Evolutionary conservation across 2,113 vertebrate species (phyloP).

Genomic region (Tympanuchus pallidicinctus): DNA sequence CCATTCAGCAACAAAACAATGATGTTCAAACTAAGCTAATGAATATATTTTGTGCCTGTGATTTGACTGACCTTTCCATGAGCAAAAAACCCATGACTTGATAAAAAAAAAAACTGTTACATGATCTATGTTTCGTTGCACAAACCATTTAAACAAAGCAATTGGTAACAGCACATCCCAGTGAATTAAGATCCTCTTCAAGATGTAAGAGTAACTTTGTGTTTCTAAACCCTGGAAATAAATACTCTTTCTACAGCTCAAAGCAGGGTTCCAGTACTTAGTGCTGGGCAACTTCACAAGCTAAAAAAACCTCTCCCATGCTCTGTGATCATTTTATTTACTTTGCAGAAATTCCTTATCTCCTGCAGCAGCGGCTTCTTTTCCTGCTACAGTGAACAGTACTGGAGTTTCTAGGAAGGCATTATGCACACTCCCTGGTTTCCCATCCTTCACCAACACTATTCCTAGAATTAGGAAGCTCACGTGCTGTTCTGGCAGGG

Average conservation of each 20-base stretch:
- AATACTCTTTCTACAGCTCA: neutral
- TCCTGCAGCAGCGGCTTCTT: neutral
- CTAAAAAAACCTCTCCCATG: neutral
- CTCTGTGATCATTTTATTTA: neutral
- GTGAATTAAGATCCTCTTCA: neutral
- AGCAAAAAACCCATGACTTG: neutral
- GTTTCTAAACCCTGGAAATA: neutral
- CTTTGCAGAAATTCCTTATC: conserved; percentile 37
- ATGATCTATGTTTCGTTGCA: neutral
- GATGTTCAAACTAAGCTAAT: neutral
- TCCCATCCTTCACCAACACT: conserved; percentile 6
- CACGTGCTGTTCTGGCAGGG: neutral
- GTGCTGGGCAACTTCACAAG: neutral
- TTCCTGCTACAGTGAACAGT: neutral
- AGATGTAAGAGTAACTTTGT: neutral
- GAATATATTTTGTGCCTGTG: neutral
- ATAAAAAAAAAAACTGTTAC: neutral
- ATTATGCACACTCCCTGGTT: neutral
- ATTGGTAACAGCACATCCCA: neutral
- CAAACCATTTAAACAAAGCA: neutral
- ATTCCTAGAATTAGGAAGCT: conserved; percentile 46
- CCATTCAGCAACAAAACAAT: neutral
- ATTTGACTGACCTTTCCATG: neutral
- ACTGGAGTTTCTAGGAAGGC: conserved; percentile 49
- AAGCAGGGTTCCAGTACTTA: neutral